phyloP scores from a whole-genome alignment of 2,797 vertebrate species.

The Leptatherina wallacei region DNA sequence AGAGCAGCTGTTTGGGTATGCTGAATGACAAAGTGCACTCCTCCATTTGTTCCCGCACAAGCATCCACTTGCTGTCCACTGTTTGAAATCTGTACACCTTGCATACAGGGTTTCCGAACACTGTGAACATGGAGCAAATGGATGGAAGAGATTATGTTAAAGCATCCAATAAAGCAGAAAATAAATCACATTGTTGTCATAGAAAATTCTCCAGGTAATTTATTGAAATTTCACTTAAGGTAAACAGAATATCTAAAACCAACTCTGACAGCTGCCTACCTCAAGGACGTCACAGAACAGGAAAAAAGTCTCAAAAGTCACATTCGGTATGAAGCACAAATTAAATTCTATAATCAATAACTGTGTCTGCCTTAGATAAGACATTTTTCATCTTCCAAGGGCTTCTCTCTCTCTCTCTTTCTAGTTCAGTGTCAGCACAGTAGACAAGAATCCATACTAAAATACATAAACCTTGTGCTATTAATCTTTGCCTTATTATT shows the following conservation, averaged over 20 bases:
- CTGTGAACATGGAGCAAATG: slow-evolving; percentile 69
- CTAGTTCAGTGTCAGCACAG: slow-evolving; percentile 33
- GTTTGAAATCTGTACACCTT: slow-evolving; percentile 97
- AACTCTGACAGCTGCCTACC: slow-evolving; percentile 32
- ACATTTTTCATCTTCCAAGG: slow-evolving; percentile 52
- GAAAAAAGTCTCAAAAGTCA: slow-evolving; percentile 54
- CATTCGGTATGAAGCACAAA: slow-evolving; percentile 64
- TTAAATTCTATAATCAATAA: slow-evolving; percentile 80
- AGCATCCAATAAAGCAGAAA: slow-evolving; percentile 29
- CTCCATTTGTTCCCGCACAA: slow-evolving; percentile 95
- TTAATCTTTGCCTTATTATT: slow-evolving; percentile 58
- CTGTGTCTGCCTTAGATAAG: slow-evolving; percentile 75
- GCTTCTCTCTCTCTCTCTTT: slow-evolving; percentile 29
- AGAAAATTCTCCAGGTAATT: slow-evolving; percentile 11
- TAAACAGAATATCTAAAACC: slow-evolving; percentile 25
- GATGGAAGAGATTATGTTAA: slow-evolving; percentile 8
- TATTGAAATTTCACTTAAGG: slow-evolving; percentile 11
- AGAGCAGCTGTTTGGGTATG: slow-evolving; percentile 93
- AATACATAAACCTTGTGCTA: slow-evolving; percentile 42
- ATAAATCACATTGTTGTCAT: slow-evolving; percentile 26
- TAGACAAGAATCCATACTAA: slow-evolving; percentile 26
- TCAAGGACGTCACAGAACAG: slow-evolving; percentile 57
- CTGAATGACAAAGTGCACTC: slow-evolving; percentile 94
- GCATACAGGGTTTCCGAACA: slow-evolving; percentile 93
- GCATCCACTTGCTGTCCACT: slow-evolving; percentile 94